These are phyloP conservation scores for Syngnathus floridae DNA, from an alignment of 2,113 vertebrate genomes.

Conservation along the genomic window DNA sequence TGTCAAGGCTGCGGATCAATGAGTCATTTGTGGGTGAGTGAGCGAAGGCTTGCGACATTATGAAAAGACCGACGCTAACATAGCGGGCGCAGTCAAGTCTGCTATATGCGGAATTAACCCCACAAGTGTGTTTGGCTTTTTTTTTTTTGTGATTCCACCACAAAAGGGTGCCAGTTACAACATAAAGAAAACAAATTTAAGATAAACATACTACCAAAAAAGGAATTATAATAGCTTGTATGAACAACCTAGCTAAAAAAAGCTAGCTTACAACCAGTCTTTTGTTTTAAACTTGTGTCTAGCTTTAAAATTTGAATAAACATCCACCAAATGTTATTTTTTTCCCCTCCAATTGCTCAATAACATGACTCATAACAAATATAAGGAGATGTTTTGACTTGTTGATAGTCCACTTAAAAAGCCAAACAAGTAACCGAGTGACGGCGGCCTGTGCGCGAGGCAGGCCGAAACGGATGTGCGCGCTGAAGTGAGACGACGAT, in stretches of 20 bases:
- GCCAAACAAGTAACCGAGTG: not conserved
- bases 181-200: too few relatives aligned
- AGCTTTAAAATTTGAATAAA: not conserved
- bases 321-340: not conserved
- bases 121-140: too few relatives aligned
- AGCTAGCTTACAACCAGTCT: too few relatives aligned
- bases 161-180: too few relatives aligned
- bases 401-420: not conserved
- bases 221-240: too few relatives aligned
- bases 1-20: slow-evolving; percentile 21
- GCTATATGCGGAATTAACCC: not conserved
- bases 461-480: slow-evolving; percentile 35
- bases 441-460: slow-evolving; percentile 1
- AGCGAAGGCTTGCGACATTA: not conserved
- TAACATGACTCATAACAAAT: not conserved
- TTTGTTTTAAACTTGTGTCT: too few relatives aligned
- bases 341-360: not conserved
- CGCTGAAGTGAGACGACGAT: slow-evolving; percentile 43
- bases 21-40: slow-evolving; percentile 19
- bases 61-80: not conserved
- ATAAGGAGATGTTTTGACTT: not conserved
- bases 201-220: too few relatives aligned
- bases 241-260: too few relatives aligned
- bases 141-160: too few relatives aligned
- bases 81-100: not conserved